Evolutionary conservation across 2,888 invertebrate species (phyloP).

Genomic region (Tetragnatha montana): DNA sequence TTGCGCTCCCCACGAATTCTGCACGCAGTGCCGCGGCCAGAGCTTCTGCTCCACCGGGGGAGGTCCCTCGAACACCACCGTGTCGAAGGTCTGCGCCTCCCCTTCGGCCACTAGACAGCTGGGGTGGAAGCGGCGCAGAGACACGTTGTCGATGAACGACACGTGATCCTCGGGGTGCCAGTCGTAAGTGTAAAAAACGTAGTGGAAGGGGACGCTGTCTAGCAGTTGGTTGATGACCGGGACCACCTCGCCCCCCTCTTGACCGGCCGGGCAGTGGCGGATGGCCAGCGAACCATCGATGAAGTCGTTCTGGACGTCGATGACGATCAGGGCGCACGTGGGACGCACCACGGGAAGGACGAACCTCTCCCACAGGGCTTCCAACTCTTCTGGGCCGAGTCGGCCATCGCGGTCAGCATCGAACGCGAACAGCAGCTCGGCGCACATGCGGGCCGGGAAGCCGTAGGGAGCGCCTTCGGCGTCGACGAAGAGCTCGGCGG

Average conservation of each 20-base stretch:
- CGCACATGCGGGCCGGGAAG: conserved; percentile 75
- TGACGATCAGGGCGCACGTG: conserved; percentile 90
- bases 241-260: conserved; percentile 89
- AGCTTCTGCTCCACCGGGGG: conserved; percentile 86
- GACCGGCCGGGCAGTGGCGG: conserved; percentile 92
- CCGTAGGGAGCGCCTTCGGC: conserved; percentile 89
- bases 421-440: conserved; percentile 70
- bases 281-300: conserved; percentile 95
- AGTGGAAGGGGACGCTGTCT: conserved; percentile 88
- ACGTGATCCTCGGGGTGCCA: conserved; percentile 98
- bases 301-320: conserved; percentile 99
- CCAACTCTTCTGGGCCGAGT: conserved; percentile 88
- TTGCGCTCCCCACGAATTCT: conserved; percentile 95
- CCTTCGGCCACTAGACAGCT: conserved; percentile 85
- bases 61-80: conserved; percentile 92
- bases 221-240: conserved; percentile 92
- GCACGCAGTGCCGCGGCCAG: conserved; percentile 97
- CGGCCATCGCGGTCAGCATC: conserved; percentile 74
- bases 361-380: conserved; percentile 92
- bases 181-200: conserved; percentile 94
- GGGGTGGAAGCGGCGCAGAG: conserved; percentile 84
- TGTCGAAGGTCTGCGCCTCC: conserved; percentile 89
- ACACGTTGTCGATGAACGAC: conserved; percentile 95
- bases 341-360: conserved; percentile 88
- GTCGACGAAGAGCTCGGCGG: conserved; percentile 89